phyloP scores from a whole-genome alignment of 2,113 vertebrate genomes.

The Cricetomys ansorgei region DNA sequence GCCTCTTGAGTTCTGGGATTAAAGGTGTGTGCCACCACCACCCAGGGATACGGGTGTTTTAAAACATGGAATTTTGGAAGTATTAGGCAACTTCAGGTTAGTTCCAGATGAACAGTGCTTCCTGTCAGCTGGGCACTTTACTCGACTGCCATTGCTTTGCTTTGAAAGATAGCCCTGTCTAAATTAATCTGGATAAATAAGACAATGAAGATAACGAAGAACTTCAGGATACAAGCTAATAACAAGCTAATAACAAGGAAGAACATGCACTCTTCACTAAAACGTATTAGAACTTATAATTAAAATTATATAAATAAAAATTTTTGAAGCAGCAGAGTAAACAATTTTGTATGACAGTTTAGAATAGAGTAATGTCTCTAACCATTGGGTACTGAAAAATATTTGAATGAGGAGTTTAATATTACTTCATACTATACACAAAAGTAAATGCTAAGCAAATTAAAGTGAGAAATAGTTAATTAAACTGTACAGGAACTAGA shows the following conservation, averaged over 20 bases:
- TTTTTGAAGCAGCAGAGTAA: not conserved
- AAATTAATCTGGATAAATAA: not conserved
- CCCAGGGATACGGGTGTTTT: not conserved
- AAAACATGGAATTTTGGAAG: not conserved
- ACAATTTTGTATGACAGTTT: not conserved
- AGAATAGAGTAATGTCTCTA: not conserved
- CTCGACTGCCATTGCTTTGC: too few relatives aligned
- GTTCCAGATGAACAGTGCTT: too few relatives aligned
- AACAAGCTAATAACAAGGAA: not conserved
- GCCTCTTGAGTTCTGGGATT: not conserved
- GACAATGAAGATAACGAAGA: slow-evolving; percentile 2
- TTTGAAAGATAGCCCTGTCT: not conserved
- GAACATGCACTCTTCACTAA: not conserved
- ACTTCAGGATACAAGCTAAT: not conserved
- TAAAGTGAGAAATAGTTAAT: slow-evolving; percentile 27
- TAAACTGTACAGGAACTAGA: not conserved
- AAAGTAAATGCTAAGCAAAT: slow-evolving; percentile 26
- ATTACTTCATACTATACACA: not conserved
- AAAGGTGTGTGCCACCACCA: fast-evolving
- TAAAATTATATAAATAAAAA: not conserved
- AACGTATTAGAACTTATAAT: slow-evolving; percentile 3
- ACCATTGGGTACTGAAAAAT: not conserved
- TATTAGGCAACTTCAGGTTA: not conserved
- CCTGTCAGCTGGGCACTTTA: not conserved
- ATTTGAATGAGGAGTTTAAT: not conserved